Percentiles rank a stretch among this genome's conserved stretches.
Conservation (phyloP, 2,113 vertebrate genomes). For the Rhinoptilus africanus region DNA sequence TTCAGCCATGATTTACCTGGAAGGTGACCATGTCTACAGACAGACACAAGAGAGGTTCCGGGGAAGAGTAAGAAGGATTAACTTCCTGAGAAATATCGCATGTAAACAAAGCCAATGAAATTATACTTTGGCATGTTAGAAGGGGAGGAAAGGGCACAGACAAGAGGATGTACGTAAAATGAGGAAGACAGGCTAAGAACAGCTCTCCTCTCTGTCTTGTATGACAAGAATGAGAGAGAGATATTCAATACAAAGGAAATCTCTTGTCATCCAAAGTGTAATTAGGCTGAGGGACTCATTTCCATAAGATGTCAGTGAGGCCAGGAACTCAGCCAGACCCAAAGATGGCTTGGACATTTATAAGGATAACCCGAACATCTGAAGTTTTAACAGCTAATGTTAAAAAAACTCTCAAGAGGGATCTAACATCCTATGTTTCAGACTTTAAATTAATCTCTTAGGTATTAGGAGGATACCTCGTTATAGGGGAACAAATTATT, state of each 20-base stretch:
- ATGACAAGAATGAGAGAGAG: not conserved
- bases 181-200: not conserved
- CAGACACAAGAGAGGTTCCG: not conserved
- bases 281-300: slow-evolving; percentile 32
- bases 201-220: not conserved
- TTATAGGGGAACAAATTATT: not conserved
- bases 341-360: slow-evolving; percentile 2
- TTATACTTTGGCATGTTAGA: not conserved
- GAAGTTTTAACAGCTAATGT: not conserved
- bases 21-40: not conserved
- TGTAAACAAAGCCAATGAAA: not conserved
- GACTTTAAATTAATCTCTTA: not conserved
- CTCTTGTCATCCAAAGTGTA: slow-evolving; percentile 7
- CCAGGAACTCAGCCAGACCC: slow-evolving; percentile 32
- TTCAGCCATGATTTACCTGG: not conserved
- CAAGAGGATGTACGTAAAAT: not conserved
- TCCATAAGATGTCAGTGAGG: slow-evolving; percentile 35
- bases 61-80: not conserved
- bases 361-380: not conserved
- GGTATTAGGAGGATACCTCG: not conserved
- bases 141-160: not conserved
- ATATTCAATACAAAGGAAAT: slow-evolving; percentile 22
- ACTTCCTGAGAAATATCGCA: not conserved
- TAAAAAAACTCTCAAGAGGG: not conserved
- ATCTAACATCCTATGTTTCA: not conserved